These are phyloP conservation scores for Epinephelus moara DNA, from an alignment of 2,113 vertebrate species.

Conservation along the genomic window DNA sequence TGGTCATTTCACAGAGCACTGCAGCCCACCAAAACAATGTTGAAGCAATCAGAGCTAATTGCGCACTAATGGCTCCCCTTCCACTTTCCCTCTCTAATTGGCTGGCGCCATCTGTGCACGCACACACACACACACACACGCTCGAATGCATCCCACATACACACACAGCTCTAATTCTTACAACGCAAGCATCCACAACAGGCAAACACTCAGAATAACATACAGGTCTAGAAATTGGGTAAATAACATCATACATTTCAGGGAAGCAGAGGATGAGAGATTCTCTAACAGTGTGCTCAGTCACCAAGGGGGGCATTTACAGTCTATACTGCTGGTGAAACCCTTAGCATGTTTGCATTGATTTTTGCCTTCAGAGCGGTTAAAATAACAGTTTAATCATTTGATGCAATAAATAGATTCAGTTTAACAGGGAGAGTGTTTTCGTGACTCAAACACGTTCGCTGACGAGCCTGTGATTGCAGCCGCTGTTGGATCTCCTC, in stretches of 20 bases:
- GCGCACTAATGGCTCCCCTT: constrained; percentile 80
- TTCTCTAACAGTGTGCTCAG: neutral
- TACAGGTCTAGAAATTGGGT: constrained; percentile 4
- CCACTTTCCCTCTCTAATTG: constrained; percentile 79
- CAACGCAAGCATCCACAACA: neutral
- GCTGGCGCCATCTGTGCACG: constrained; percentile 72
- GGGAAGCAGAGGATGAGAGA: constrained; percentile 6
- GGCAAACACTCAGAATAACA: constrained; percentile 25
- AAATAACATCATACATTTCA: constrained; percentile 16
- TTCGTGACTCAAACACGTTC: constrained; percentile 11
- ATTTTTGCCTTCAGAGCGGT: constrained; percentile 40
- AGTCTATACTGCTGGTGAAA: constrained; percentile 6
- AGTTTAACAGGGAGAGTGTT: constrained; percentile 8
- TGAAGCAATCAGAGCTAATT: constrained; percentile 83
- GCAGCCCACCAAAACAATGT: constrained; percentile 82
- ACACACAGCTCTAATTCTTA: constrained; percentile 27
- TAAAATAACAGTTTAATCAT: constrained; percentile 26
- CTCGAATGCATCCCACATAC: constrained; percentile 29
- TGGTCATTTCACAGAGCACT: constrained; percentile 81
- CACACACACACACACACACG: constrained; percentile 34
- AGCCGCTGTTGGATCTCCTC: constrained; percentile 32
- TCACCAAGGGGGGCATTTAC: constrained; percentile 21
- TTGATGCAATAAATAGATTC: constrained; percentile 39
- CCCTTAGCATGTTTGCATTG: constrained; percentile 50
- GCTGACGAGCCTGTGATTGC: constrained; percentile 26